Evolutionary conservation across 2,797 vertebrate genomes (phyloP).

Genomic region (Emydoidea blandingii): DNA sequence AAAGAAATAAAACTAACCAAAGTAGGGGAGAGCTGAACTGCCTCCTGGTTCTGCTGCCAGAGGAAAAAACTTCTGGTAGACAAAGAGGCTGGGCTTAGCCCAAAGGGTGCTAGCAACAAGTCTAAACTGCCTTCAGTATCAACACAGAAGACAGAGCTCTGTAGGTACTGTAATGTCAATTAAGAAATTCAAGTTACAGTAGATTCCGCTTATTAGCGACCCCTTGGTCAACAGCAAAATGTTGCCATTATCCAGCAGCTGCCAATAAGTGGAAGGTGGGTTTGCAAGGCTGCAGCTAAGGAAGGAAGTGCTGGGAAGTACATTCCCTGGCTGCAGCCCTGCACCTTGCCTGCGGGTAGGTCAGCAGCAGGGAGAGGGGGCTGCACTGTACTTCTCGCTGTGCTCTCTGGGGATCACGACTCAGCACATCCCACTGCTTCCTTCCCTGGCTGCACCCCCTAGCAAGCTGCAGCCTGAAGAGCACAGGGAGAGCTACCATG

Average conservation of each 20-base stretch:
- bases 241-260: neutral
- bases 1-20: neutral
- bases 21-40: neutral
- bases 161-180: neutral
- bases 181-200: too few species aligned
- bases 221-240: neutral
- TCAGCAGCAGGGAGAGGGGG: neutral
- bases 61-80: neutral
- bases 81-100: neutral
- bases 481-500: neutral
- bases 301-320: neutral
- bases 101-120: neutral
- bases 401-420: neutral
- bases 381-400: too few species aligned
- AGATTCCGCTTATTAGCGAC: neutral
- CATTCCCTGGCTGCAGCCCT: neutral
- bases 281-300: neutral
- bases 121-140: neutral
- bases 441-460: neutral
- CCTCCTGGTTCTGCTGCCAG: neutral
- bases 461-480: neutral
- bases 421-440: neutral
- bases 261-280: neutral
- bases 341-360: neutral
- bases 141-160: neutral